Conservation (phyloP, 37 sponge, comb jelly and placozoan genomes). For the Agelas oroides region DNA sequence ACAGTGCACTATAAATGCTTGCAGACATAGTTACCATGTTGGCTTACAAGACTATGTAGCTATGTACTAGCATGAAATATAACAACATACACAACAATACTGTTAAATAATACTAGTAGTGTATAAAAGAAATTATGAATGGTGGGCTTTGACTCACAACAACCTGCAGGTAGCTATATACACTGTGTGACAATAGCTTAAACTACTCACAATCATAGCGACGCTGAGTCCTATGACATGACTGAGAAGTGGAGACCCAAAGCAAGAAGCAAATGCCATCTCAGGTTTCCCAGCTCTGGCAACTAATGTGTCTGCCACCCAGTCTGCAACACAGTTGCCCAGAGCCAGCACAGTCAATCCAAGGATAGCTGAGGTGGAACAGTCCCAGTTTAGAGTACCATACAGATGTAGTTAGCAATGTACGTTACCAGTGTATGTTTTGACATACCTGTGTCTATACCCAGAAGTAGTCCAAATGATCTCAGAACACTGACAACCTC, state of each 20-base stretch:
- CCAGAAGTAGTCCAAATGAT: constrained; percentile 77
- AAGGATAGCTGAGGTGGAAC: constrained; percentile 70
- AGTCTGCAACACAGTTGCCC: constrained; percentile 92
- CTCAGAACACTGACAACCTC: constrained; percentile 82
- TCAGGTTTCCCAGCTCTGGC: constrained; percentile 87
- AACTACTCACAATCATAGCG: constrained; percentile 85
- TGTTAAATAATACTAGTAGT: too few relatives aligned
- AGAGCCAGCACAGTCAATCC: constrained; percentile 91
- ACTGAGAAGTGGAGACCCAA: constrained; percentile 90
- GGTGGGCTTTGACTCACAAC: too few relatives aligned
- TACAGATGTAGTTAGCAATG: too few relatives aligned
- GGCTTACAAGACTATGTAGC: too few relatives aligned
- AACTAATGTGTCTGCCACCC: constrained; percentile 92
- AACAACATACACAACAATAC: too few relatives aligned
- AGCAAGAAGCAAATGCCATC: constrained; percentile 94
- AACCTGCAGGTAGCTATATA: too few relatives aligned
- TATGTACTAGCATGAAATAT: too few relatives aligned
- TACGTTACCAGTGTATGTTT: too few relatives aligned
- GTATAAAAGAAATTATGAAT: too few relatives aligned
- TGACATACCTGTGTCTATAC: constrained; percentile 76
- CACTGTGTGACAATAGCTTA: too few relatives aligned
- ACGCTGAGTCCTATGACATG: constrained; percentile 90
- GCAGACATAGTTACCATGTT: too few relatives aligned
- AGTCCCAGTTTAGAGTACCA: not conserved
- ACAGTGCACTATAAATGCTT: too few relatives aligned